Conservation (phyloP, 2,797 vertebrate genomes). For the Alouatta caraya region DNA sequence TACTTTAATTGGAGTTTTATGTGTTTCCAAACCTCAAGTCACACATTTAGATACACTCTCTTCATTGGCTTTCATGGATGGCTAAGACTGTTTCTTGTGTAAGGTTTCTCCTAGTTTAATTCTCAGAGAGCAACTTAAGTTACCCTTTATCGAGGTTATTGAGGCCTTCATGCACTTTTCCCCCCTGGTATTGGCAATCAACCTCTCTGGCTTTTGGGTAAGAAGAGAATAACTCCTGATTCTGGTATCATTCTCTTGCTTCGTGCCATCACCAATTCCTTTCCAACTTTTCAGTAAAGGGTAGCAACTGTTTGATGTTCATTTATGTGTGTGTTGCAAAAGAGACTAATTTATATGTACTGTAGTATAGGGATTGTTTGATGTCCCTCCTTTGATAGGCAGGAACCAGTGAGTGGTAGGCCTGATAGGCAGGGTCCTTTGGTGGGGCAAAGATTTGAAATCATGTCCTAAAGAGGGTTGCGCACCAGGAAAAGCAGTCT, state of each 20-base stretch:
- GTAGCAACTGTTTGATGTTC: background rate
- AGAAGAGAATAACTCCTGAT: background rate
- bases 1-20: background rate
- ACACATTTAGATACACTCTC: background rate
- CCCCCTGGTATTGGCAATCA: background rate
- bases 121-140: background rate
- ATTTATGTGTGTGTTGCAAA: background rate
- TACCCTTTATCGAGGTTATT: background rate
- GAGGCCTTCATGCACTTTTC: background rate
- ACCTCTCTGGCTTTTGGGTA: conserved; percentile 1
- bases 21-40: background rate
- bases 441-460: background rate
- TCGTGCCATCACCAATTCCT: background rate
- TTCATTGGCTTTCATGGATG: background rate
- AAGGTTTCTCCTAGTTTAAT: background rate
- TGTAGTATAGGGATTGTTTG: background rate
- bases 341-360: background rate
- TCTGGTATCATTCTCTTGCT: background rate
- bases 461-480: background rate
- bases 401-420: background rate
- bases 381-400: background rate
- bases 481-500: background rate
- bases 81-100: background rate
- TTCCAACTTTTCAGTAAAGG: background rate
- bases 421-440: background rate